Evolutionary conservation across 2,113 vertebrate genomes (phyloP).

Genomic region (Elephas maximus): DNA sequence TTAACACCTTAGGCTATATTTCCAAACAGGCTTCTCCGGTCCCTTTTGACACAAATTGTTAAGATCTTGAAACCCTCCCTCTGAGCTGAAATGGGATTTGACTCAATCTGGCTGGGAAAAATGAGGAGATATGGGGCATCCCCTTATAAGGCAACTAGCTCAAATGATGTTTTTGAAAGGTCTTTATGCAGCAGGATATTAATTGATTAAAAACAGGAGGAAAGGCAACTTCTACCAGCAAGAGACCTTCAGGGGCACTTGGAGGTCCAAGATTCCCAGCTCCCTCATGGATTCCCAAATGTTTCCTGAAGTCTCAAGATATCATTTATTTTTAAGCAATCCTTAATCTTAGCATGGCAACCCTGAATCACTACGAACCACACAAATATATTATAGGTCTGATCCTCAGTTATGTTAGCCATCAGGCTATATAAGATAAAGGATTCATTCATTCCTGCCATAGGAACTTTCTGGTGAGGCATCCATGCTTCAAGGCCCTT

Average conservation of each 20-base stretch:
- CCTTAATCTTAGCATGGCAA: neutral
- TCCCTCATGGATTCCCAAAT: neutral
- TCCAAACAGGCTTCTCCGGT: neutral
- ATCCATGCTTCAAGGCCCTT: neutral
- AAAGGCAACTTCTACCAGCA: neutral
- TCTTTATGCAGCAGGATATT: neutral
- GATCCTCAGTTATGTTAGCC: neutral
- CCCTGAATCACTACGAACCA: neutral
- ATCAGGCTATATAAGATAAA: fast-evolving
- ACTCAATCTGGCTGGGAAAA: neutral
- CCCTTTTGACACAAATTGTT: fast-evolving
- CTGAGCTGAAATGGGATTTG: too few species aligned
- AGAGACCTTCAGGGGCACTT: neutral
- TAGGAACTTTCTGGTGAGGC: too few species aligned
- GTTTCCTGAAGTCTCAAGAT: neutral
- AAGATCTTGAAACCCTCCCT: neutral
- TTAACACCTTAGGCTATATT: too few species aligned
- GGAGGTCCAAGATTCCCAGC: neutral
- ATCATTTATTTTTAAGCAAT: neutral
- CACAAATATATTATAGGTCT: neutral
- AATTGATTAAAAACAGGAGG: neutral
- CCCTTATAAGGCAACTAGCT: neutral
- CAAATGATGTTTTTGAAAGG: neutral
- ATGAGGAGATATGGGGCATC: too few species aligned
- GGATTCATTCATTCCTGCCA: neutral